Evolutionary conservation across 64 coral and sea anemone species (phyloP), one percentile per base, ranked within the genome.

Genomic region (Trachythela sp.): DNA sequence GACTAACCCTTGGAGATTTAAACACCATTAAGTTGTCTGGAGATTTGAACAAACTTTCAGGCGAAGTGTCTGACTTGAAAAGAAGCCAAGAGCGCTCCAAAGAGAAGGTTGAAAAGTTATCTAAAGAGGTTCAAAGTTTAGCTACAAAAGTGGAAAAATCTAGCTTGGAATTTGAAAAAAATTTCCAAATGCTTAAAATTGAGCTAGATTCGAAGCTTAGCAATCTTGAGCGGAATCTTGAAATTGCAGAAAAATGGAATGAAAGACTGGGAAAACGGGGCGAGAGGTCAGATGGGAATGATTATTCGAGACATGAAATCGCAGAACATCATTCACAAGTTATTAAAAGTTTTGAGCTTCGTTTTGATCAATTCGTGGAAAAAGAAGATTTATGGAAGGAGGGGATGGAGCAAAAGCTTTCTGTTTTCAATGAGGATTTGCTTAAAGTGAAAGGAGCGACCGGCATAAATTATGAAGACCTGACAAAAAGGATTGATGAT

Each of bases 11-110:
- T 20, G 75, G 31, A 1, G 75, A 80, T 18, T 80, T 80, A 30
- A 80, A 80, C 33, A 80, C 33, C 37, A 80, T 80, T 80, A 80
- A 80, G 34, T 38, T 80, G 20, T 80, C 75, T 37, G 75, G 75
- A 4, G 75, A 80, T 38, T 39, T 80, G 75, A 80, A 80, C 75
- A 80, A 80, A 18, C 33, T 80, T 35, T 35, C 75, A 36, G 75
- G 75, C 20, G 75, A 80, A 39, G 33, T 80, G 37, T 30, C 75
- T 17, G 75, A 80, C 34, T 0, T 36, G 4, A 80, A 36, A 36
- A 30, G 75, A 80, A 39, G 75, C 20, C 75, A 80, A 39, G 75
- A 37, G 20, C 13, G 35, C 30, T 15, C 20, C 8, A 35, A 39
- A 35, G 37, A 39, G 20, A 80, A 80, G 30, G 3, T 80, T 34